These are phyloP conservation scores for Seriola quinqueradiata DNA, from an alignment of 2,113 vertebrate genomes.

Conservation along the genomic window DNA sequence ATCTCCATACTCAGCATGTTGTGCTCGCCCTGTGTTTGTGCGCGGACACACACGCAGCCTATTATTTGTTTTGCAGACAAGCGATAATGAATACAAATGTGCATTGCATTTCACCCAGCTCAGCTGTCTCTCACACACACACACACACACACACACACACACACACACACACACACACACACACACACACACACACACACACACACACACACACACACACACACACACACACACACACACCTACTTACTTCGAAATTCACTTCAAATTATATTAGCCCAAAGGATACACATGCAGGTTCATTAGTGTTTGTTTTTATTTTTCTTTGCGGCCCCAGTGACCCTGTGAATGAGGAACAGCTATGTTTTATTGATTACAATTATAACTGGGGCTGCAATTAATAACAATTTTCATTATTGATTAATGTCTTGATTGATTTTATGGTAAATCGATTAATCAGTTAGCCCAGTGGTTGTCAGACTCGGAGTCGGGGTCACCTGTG, in stretches of 20 bases:
- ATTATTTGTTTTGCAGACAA: slow-evolving; percentile 72
- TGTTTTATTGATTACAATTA: slow-evolving; percentile 37
- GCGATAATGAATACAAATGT: slow-evolving; percentile 81
- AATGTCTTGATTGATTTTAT: not conserved
- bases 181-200: slow-evolving; percentile 2
- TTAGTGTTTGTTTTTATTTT: slow-evolving; percentile 25
- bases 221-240: not conserved
- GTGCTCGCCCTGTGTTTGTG: slow-evolving; percentile 14
- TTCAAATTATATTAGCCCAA: slow-evolving; percentile 23
- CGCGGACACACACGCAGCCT: slow-evolving; percentile 22
- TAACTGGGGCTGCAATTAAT: not conserved
- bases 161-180: slow-evolving; percentile 1
- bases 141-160: slow-evolving; percentile 5
- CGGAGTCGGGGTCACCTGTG: too few species aligned
- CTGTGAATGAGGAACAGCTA: slow-evolving; percentile 1
- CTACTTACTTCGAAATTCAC: not conserved
- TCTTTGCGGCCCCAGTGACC: not conserved
- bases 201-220: slow-evolving; percentile 12
- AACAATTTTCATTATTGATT: not conserved
- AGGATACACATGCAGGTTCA: slow-evolving; percentile 11
- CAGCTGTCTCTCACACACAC: slow-evolving; percentile 26
- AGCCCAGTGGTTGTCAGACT: not conserved
- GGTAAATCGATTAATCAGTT: not conserved
- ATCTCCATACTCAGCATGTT: slow-evolving; percentile 56
- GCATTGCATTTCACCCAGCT: slow-evolving; percentile 47